Percentiles rank a stretch among this genome's conserved stretches.
phyloP scores from a whole-genome alignment of 2,888 invertebrate genomes.

The Diarsia brunnea region DNA sequence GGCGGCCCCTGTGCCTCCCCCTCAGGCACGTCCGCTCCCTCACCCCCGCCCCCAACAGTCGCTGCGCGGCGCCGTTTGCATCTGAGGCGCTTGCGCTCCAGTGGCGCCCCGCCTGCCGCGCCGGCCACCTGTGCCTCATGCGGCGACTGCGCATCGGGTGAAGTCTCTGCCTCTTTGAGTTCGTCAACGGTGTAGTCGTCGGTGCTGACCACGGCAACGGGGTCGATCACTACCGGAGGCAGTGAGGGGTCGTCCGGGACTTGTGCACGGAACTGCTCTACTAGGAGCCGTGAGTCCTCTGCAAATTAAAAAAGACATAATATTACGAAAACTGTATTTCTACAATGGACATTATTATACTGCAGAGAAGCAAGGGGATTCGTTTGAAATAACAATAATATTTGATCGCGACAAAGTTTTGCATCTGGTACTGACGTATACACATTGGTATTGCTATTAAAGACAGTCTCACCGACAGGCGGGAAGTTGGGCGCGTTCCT shows the following conservation, averaged over 20 bases:
- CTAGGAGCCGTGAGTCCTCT: slow-evolving; percentile 76
- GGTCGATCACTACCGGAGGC: slow-evolving; percentile 78
- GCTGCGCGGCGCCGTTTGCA: slow-evolving; percentile 33
- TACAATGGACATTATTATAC: background rate
- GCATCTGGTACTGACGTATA: background rate
- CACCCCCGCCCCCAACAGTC: background rate
- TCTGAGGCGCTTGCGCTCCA: slow-evolving; percentile 32
- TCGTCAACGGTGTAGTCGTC: slow-evolving; percentile 53
- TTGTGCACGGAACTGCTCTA: slow-evolving; percentile 78
- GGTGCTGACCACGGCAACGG: slow-evolving; percentile 53
- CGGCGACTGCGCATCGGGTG: background rate
- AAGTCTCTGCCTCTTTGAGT: slow-evolving; percentile 5
- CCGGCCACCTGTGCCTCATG: background rate
- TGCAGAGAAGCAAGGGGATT: background rate
- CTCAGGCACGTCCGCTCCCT: background rate
- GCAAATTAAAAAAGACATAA: slow-evolving; percentile 14
- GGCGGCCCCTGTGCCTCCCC: slow-evolving; percentile 18
- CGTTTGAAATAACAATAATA: background rate
- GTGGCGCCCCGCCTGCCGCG: slow-evolving; percentile 14
- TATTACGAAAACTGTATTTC: background rate
- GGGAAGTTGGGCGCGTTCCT: slow-evolving; percentile 39
- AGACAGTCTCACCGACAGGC: slow-evolving; percentile 55
- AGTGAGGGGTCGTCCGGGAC: slow-evolving; percentile 71
- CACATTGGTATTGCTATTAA: background rate
- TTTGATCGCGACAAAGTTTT: background rate